Percentiles rank a stretch among this genome's conserved stretches.
These are phyloP conservation scores for Nipponacmea schrenckii DNA, from an alignment of 2,888 invertebrate genomes.

Conservation along the genomic window DNA sequence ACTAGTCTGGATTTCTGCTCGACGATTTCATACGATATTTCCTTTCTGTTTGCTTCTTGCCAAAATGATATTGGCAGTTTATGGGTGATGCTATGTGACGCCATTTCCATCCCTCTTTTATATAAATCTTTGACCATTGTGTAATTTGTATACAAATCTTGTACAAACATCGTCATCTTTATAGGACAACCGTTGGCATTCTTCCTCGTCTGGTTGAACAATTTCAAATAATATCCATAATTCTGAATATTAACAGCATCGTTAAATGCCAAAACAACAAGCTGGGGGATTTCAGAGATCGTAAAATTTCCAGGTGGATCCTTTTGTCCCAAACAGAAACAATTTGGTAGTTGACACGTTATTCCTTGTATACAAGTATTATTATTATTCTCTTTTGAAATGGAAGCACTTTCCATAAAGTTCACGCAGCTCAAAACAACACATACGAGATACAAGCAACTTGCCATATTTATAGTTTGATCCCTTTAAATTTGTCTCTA, in stretches of 20 bases:
- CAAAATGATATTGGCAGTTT: slow-evolving; percentile 13
- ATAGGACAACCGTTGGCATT: slow-evolving; percentile 20
- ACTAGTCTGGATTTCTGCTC: slow-evolving; percentile 20
- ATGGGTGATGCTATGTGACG: slow-evolving; percentile 21
- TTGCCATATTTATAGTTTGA: too few species aligned
- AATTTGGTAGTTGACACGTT: slow-evolving; percentile 21
- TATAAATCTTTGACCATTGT: slow-evolving; percentile 21
- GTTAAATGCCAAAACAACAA: slow-evolving; percentile 25
- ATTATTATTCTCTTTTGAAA: too few species aligned
- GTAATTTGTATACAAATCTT: slow-evolving; percentile 16
- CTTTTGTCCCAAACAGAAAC: slow-evolving; percentile 20
- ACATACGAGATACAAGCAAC: too few species aligned
- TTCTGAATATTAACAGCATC: slow-evolving; percentile 21
- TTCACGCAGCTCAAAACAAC: too few species aligned
- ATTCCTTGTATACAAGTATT: slow-evolving; percentile 13
- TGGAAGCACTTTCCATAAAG: too few species aligned
- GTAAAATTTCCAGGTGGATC: slow-evolving; percentile 11
- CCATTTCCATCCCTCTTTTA: slow-evolving; percentile 23
- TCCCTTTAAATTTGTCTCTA: too few species aligned
- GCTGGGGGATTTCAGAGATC: slow-evolving; percentile 17
- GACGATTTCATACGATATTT: slow-evolving; percentile 19
- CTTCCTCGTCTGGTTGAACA: slow-evolving; percentile 12
- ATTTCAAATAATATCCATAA: slow-evolving; percentile 16
- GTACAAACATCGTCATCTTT: slow-evolving; percentile 13
- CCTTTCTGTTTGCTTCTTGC: slow-evolving; percentile 15